Percentiles rank a stretch among this genome's conserved stretches.
phyloP scores from a whole-genome alignment of 2,113 vertebrate species.

The Dipodomys ordii region DNA sequence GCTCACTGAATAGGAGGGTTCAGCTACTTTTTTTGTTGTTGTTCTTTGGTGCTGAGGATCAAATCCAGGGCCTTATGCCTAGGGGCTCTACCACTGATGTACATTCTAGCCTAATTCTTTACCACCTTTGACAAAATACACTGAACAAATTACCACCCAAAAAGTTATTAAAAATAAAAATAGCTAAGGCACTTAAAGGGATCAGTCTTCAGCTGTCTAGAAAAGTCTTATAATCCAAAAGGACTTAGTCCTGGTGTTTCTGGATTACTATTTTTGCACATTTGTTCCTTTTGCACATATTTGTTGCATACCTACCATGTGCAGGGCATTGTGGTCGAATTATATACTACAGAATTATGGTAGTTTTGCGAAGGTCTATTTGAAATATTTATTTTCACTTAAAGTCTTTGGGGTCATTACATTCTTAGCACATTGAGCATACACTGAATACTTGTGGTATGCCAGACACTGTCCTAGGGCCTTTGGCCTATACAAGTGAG shows the following conservation, averaged over 20 bases:
- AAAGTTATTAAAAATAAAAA: conserved; percentile 54
- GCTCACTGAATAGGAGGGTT: neutral
- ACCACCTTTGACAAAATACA: neutral
- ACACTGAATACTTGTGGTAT: neutral
- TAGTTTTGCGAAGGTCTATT: neutral
- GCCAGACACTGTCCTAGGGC: neutral
- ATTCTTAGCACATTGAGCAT: neutral
- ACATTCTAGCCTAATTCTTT: neutral
- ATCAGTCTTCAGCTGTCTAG: conserved; percentile 47
- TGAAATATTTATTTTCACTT: neutral
- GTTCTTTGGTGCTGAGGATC: too few relatives aligned
- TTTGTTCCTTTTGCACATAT: neutral
- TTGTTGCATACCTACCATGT: neutral
- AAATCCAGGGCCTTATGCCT: too few relatives aligned
- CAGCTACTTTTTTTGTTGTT: neutral
- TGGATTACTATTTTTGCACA: neutral
- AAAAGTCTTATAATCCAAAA: conserved; percentile 42
- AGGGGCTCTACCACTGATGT: too few relatives aligned
- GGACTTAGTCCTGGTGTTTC: neutral
- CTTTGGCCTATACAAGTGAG: neutral
- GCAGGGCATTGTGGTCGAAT: neutral
- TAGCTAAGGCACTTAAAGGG: conserved; percentile 10
- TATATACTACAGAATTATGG: neutral
- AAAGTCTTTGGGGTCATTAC: neutral
- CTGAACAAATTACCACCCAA: neutral